Percentiles rank a stretch among this genome's conserved stretches.
phyloP scores from a whole-genome alignment of 2,113 vertebrate species.

The Triplophysa siluroides region DNA sequence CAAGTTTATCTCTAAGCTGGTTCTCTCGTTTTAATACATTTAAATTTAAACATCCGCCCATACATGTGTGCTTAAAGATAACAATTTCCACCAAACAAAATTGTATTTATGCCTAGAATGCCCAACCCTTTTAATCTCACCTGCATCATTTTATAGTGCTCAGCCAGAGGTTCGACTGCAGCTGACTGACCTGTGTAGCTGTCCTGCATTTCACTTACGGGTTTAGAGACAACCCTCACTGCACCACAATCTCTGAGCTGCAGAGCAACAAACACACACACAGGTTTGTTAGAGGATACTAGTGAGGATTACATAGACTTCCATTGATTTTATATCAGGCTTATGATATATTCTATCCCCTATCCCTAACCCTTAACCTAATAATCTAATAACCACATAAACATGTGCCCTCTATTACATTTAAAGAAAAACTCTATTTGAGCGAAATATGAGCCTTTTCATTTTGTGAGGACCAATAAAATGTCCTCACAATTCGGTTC shows the following conservation, averaged over 20 bases:
- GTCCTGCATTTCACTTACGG: slow-evolving; percentile 49
- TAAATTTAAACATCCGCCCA: not conserved
- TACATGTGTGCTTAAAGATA: no score
- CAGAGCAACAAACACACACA: not conserved
- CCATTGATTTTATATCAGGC: no score
- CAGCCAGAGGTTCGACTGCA: not conserved
- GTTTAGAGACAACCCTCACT: slow-evolving; percentile 33
- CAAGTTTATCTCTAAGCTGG: not conserved
- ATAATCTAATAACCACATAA: no score
- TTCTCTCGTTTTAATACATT: not conserved
- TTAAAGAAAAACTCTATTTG: no score
- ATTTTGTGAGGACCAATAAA: no score
- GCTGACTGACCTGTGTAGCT: slow-evolving; percentile 42
- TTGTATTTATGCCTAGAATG: not conserved
- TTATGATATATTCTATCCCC: no score
- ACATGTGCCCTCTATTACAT: no score
- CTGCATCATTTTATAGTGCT: slow-evolving; percentile 30
- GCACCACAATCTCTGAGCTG: slow-evolving; percentile 45
- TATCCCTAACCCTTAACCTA: no score
- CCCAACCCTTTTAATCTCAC: slow-evolving; percentile 14
- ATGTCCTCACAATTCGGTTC: no score
- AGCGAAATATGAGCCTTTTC: no score
- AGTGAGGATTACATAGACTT: no score
- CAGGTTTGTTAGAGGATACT: no score
- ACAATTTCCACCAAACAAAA: not conserved